Evolutionary conservation across 2,113 vertebrate species (phyloP), one percentile per base, ranked within the genome.

Genomic region (Lagopus leucura): DNA sequence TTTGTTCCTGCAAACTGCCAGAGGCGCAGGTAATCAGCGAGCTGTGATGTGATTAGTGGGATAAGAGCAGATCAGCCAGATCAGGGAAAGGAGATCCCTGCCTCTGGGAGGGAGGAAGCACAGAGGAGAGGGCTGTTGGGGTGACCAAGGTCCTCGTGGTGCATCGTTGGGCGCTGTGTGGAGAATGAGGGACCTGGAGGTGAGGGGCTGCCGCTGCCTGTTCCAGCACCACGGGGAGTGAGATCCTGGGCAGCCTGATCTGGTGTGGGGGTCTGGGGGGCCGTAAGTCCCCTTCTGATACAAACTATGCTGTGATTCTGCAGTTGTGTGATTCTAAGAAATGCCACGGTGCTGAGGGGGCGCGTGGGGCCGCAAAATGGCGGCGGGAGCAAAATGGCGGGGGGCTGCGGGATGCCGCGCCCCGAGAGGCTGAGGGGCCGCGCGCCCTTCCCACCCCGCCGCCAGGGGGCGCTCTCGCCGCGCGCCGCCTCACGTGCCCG

Each of bases 1-100:
- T 70, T 58, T 24, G 6, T 14, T n/a, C 19, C 2, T 28, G n/a
- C 3, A 1, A 40, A 65, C 36, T 5, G 70, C 25, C 40, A 21
- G 63, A 36, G n/a, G 38, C 3, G 54, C 43, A 89, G 91, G 79
- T 71, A 79, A 64, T 63, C 65, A 69, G 65, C 4, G 2, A 83
- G 60, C 48, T 27, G 58, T 96, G 89, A 96, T 24, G 70, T 2
- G 92, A 93, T 94, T 20, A 13, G 48, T 7, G 4, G 66, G 43
- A 94, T 96, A n/a, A 86, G 58, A 38, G 48, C 2, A 13, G 92
- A 76, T 96, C 40, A 93, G 48, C 11, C 50, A 25, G 94, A 92
- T 94, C 58, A 86, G 67, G 11, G 48, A 38, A 48, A 76, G 1
- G 13, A 3, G 48, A 96, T 94, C 28, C 28, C 10, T 0, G 8